Conservation (phyloP, 2,797 vertebrate species). For the Chaetophractus vellerosus region DNA sequence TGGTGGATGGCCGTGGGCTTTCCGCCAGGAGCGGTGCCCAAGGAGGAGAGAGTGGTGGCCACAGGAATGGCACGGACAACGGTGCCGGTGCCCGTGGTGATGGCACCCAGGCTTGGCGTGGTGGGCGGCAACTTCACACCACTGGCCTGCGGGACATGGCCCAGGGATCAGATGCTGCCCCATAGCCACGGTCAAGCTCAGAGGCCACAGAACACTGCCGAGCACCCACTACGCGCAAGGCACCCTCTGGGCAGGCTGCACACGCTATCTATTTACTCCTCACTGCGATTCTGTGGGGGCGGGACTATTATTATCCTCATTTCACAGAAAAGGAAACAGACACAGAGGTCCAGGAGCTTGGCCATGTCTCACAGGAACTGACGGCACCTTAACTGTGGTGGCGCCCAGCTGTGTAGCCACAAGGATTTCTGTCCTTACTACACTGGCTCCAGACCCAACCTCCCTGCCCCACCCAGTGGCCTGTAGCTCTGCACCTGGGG, state of each 20-base stretch:
- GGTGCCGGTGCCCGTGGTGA: constrained; percentile 91
- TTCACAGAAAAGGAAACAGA: constrained; percentile 53
- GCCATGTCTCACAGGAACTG: background rate
- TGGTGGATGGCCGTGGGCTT: constrained; percentile 98
- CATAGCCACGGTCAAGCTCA: background rate
- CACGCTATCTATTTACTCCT: background rate
- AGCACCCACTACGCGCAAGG: background rate
- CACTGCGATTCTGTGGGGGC: background rate
- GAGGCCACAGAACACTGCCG: background rate
- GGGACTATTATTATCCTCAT: background rate
- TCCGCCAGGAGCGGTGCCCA: constrained; percentile 90
- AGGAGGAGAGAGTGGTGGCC: constrained; percentile 91
- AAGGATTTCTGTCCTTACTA: background rate
- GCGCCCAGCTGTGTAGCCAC: background rate
- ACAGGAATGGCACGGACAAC: constrained; percentile 95
- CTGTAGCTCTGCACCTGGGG: constrained; percentile 91
- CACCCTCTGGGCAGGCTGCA: background rate
- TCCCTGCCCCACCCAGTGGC: background rate
- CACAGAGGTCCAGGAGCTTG: constrained; percentile 46
- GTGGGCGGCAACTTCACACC: constrained; percentile 91
- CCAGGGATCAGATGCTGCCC: constrained; percentile 50
- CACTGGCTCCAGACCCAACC: background rate
- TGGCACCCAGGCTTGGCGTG: constrained; percentile 91
- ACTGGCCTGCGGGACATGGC: constrained; percentile 88
- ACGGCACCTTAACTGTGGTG: background rate